Base-by-base conservation (phyloP, 1,140 invertebrate species). In the Venustaconcha ellipsiformis region DNA sequence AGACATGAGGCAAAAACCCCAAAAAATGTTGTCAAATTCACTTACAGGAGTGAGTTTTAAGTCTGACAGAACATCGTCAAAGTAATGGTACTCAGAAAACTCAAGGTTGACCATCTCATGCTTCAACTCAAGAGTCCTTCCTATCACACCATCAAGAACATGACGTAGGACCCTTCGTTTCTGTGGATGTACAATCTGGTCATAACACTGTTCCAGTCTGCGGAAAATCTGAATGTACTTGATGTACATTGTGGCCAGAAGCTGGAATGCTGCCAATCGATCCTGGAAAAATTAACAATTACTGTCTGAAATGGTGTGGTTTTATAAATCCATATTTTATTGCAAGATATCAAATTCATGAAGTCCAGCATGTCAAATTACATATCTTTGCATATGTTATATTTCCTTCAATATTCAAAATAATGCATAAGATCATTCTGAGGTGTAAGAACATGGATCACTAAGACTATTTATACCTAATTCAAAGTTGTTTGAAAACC, bases 161-260 rank as follows among this genome's bases (percentile, higher is more conserved):
- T 94, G 93, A 65, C 93, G 93, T 0, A 98, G 91, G 5, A 98
- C 90, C 55, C 94, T 84, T 62, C 96, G 90, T 87, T 98, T 98
- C 88, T 99, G 97, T 0, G 97, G 96, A 86, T 99, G 97, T 48
- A 97, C 92, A 72, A 97, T 93, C 90, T 96, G 96, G 86, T 98
- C 96, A 83, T 97, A 96, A 73, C 95, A 95, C 76, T 93, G 89
- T 83, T 96, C 94, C 14, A 99, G 85, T 76, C 93, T 93, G 72
- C 95, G 93, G 15, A 94, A 92, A 0, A 95, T 92, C 18, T 94
- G 89, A 5, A 96, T 94, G 83, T 98, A 98, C 70, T 94, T 93
- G 1, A 95, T 90, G 84, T 95, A 95, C 83, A 90, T 90, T 1
- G 90, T 91, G 0, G 89, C 89, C 57, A 91, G 71, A 14, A 89